These are phyloP conservation scores for Periparus ater DNA, from an alignment of 2,797 vertebrate species.

Conservation along the genomic window DNA sequence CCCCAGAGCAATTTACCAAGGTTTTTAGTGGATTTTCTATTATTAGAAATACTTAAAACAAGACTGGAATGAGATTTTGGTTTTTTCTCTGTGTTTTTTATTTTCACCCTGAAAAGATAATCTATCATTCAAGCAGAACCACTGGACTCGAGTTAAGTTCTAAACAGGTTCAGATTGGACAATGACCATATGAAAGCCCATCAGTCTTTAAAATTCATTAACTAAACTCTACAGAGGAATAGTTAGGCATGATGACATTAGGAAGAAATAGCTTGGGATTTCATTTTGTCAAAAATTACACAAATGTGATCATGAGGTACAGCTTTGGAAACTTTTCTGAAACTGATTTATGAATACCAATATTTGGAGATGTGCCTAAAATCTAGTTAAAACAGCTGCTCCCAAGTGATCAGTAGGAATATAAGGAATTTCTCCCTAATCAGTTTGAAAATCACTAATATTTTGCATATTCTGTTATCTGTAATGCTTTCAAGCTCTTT, in stretches of 20 bases:
- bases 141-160: background rate
- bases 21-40: constrained; percentile 18
- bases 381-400: background rate
- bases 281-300: background rate
- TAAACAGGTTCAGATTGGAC: background rate
- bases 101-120: background rate
- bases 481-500: background rate
- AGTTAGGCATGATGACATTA: background rate
- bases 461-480: constrained; percentile 8
- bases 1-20: constrained; percentile 23
- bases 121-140: background rate
- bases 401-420: background rate
- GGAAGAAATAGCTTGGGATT: background rate
- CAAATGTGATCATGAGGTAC: background rate
- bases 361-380: background rate
- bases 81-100: background rate
- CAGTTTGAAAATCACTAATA: background rate
- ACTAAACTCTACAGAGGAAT: background rate
- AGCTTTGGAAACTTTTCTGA: background rate
- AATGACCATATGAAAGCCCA: background rate
- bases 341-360: background rate
- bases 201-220: background rate
- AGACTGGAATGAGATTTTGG: background rate
- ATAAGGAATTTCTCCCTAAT: background rate
- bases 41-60: constrained; percentile 27